A percentile compares a stretch with the other conserved stretches of the same genome.
Conservation (phyloP, 1,140 invertebrate genomes). For the Prorops nasuta region DNA sequence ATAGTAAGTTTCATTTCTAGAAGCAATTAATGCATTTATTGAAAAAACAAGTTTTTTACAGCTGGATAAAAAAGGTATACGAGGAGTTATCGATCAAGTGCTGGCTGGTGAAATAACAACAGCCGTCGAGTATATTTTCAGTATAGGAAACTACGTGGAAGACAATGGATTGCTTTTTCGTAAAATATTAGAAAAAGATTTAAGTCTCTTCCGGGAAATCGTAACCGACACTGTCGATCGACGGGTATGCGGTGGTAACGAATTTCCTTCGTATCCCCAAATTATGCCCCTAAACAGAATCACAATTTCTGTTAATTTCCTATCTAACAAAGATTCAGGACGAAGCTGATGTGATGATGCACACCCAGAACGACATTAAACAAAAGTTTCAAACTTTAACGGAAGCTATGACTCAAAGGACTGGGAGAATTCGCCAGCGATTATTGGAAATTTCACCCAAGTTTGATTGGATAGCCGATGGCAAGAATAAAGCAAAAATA, state of each 20-base stretch:
- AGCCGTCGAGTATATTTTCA: conserved; percentile 17
- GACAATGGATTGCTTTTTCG: conserved; percentile 13
- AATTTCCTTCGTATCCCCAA: not conserved
- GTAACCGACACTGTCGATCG: conserved; percentile 19
- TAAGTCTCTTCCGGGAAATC: conserved; percentile 18
- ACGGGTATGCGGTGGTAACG: conserved; percentile 9
- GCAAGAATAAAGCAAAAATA: conserved; percentile 14
- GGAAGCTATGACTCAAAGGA: conserved; percentile 16
- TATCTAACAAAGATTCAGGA: conserved; percentile 21
- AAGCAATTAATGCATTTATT: not conserved
- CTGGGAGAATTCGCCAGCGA: conserved; percentile 15
- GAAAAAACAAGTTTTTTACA: not conserved
- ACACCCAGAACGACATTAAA: conserved; percentile 18
- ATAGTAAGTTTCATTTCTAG: not conserved
- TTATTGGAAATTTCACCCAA: conserved; percentile 18
- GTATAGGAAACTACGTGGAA: conserved; percentile 8
- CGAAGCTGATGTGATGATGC: conserved; percentile 22
- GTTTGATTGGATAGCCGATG: conserved; percentile 18
- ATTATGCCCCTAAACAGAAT: too few species aligned
- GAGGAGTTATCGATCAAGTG: conserved; percentile 12
- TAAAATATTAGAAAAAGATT: conserved; percentile 15
- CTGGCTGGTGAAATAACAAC: conserved; percentile 13
- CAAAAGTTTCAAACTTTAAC: conserved; percentile 16
- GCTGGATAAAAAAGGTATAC: conserved; percentile 10
- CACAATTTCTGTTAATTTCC: too few species aligned